Percentiles rank a stretch among this genome's conserved stretches.
These are phyloP conservation scores for Proales similis DNA, from an alignment of 1,140 invertebrate genomes.

Conservation along the genomic window DNA sequence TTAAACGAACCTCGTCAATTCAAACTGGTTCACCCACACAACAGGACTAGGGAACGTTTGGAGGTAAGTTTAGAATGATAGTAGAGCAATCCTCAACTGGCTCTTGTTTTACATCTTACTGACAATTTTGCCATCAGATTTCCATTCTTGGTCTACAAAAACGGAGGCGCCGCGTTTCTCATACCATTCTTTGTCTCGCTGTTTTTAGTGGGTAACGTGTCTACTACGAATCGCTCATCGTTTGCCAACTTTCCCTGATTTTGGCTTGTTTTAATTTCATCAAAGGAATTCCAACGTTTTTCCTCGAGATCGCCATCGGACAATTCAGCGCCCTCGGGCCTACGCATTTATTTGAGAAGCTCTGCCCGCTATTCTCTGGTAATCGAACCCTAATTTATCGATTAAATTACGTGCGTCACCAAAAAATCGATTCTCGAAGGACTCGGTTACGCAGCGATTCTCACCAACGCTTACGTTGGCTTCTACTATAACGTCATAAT, in stretches of 20 bases:
- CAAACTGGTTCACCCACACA: too few species aligned
- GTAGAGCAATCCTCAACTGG: too few species aligned
- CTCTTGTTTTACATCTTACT: too few species aligned
- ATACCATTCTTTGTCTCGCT: slow-evolving; percentile 24
- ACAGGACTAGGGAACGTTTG: slow-evolving; percentile 37
- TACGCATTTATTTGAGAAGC: slow-evolving; percentile 12
- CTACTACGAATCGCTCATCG: too few species aligned
- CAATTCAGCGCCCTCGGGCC: slow-evolving; percentile 27
- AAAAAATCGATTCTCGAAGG: too few species aligned
- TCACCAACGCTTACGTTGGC: slow-evolving; percentile 27
- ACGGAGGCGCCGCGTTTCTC: slow-evolving; percentile 29
- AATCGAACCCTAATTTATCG: too few species aligned
- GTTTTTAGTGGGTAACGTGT: slow-evolving; percentile 16
- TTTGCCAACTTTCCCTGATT: too few species aligned
- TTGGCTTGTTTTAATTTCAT: too few species aligned
- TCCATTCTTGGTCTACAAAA: slow-evolving; percentile 33
- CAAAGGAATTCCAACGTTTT: slow-evolving; percentile 35
- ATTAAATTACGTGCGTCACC: too few species aligned
- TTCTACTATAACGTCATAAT: slow-evolving; percentile 39
- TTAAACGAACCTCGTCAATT: too few species aligned
- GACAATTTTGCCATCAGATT: too few species aligned
- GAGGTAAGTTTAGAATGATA: too few species aligned
- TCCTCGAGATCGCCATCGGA: slow-evolving; percentile 34
- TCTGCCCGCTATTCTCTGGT: slow-evolving; percentile 17
- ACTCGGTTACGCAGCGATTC: slow-evolving; percentile 28